Conservation (phyloP, 2,888 invertebrate genomes). For the Dryomyza anilis region DNA sequence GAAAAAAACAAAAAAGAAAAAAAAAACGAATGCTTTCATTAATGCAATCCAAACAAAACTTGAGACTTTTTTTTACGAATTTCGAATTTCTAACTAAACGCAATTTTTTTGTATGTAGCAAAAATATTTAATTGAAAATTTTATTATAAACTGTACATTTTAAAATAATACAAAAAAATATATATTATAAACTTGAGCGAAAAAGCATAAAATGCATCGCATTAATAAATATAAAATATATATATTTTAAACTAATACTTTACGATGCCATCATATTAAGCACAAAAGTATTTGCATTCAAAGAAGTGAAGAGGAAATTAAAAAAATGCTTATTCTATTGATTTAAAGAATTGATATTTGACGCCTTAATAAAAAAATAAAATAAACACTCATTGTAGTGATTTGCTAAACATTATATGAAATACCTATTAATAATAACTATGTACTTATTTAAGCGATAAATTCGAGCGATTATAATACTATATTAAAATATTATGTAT, state of each 20-base stretch:
- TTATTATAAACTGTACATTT: slow-evolving; percentile 19
- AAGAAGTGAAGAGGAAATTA: neutral
- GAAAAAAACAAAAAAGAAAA: neutral
- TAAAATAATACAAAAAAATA: too few relatives aligned
- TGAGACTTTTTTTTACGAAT: neutral
- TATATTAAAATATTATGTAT: neutral
- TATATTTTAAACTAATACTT: neutral
- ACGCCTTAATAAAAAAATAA: slow-evolving; percentile 41
- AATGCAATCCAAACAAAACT: too few relatives aligned
- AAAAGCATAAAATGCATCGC: slow-evolving; percentile 49
- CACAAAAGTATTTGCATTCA: neutral
- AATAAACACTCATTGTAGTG: slow-evolving; percentile 30
- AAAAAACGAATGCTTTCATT: neutral
- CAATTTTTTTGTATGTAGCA: slow-evolving; percentile 1
- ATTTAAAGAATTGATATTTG: slow-evolving; percentile 8
- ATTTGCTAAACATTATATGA: slow-evolving; percentile 25
- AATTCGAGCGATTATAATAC: neutral
- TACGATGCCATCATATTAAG: neutral
- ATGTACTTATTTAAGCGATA: slow-evolving; percentile 25
- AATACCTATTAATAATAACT: slow-evolving; percentile 6
- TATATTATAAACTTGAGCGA: slow-evolving; percentile 24
- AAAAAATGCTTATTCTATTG: slow-evolving; percentile 1
- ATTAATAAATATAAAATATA: slow-evolving; percentile 23
- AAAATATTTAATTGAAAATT: slow-evolving; percentile 21
- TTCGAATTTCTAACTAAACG: neutral